A percentile compares a stretch with the other conserved stretches of the same genome.
Evolutionary conservation across 2,797 vertebrate genomes (phyloP).

Genomic region (Xerus rutilus): DNA sequence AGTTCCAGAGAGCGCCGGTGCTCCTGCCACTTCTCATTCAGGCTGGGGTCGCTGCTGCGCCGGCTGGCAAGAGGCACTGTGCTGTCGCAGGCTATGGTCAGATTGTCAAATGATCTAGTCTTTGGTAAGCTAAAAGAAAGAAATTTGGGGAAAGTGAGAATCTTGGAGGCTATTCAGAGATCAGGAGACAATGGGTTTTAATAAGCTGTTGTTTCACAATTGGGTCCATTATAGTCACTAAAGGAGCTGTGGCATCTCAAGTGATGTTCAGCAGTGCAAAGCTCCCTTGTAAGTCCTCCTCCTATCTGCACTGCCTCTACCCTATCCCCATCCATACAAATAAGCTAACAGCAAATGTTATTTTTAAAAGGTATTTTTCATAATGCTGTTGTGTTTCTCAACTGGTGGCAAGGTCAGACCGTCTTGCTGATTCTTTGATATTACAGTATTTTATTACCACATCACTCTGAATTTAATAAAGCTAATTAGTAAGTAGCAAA

Average conservation of each 20-base stretch:
- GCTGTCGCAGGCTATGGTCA: conserved; percentile 95
- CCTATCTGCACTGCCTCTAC: background rate
- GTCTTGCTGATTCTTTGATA: background rate
- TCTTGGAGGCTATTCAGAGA: conserved; percentile 7
- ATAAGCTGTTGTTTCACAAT: background rate
- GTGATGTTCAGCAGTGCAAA: background rate
- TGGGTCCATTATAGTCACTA: background rate
- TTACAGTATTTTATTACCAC: background rate
- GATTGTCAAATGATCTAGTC: conserved; percentile 98
- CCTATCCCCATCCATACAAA: background rate
- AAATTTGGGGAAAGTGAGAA: conserved; percentile 61
- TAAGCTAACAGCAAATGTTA: background rate
- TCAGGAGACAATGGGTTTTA: background rate
- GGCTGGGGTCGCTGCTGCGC: conserved; percentile 97
- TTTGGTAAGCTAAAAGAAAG: conserved; percentile 93
- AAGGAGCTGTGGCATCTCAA: background rate
- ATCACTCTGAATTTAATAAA: conserved; percentile 55
- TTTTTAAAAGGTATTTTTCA: background rate
- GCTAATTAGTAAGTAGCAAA: conserved; percentile 17
- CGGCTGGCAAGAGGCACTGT: conserved; percentile 92
- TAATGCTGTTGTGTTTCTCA: conserved; percentile 23
- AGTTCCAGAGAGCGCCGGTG: conserved; percentile 96
- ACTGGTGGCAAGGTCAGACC: background rate
- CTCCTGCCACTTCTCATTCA: conserved; percentile 99
- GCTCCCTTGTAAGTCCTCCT: background rate